Conservation (phyloP, 2,113 vertebrate genomes). For the Sceloporus tristichus region DNA sequence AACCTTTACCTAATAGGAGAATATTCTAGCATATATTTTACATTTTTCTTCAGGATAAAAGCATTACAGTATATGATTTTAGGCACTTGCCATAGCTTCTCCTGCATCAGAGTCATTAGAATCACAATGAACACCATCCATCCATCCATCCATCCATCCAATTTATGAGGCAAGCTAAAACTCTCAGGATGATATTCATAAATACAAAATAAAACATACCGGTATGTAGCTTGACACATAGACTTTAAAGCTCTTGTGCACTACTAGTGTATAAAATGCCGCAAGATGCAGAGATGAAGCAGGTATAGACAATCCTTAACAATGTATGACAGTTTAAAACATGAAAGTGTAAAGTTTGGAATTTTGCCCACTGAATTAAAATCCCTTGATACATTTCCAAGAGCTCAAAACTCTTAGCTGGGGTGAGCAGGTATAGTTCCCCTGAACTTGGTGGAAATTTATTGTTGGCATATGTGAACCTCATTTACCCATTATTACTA, state of each 20-base stretch:
- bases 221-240: neutral
- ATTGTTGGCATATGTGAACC: conserved; percentile 21
- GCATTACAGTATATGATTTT: neutral
- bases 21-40: neutral
- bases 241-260: no score
- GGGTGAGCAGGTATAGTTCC: conserved; percentile 18
- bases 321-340: neutral
- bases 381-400: neutral
- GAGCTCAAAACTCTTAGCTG: neutral
- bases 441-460: conserved; percentile 34
- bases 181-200: no score
- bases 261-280: no score
- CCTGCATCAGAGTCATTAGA: neutral
- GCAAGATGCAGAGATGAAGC: no score
- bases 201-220: neutral
- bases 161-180: neutral
- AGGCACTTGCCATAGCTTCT: neutral
- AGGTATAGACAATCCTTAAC: no score
- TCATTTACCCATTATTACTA: conserved; percentile 49
- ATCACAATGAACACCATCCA: neutral
- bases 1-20: no score
- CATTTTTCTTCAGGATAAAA: conserved; percentile 1
- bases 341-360: no score
- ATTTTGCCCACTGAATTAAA: neutral
- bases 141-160: neutral